Evolutionary conservation across 2,113 vertebrate species (phyloP).

Genomic region (Psittacula cyanocephala): DNA sequence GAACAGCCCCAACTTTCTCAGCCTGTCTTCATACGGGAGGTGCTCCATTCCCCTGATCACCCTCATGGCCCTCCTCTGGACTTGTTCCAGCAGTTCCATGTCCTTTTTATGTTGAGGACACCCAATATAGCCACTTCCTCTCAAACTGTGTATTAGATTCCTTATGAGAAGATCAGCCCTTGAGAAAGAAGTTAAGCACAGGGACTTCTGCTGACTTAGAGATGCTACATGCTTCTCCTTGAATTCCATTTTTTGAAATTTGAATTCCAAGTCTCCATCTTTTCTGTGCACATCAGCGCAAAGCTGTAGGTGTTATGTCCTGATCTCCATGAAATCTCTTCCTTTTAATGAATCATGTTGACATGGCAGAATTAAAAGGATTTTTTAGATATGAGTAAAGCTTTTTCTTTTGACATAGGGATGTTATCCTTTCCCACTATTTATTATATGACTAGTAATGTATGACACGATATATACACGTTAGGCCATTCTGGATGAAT

Average conservation of each 20-base stretch:
- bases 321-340: not conserved
- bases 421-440: not conserved
- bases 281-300: not conserved
- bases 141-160: not conserved
- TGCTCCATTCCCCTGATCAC: too few relatives aligned
- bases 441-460: not conserved
- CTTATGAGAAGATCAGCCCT: not conserved
- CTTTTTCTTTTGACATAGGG: not conserved
- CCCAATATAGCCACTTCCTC: not conserved
- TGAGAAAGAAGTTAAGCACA: not conserved
- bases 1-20: too few relatives aligned
- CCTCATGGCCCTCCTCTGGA: too few relatives aligned
- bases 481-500: not conserved
- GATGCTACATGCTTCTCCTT: not conserved
- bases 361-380: not conserved
- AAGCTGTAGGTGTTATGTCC: not conserved
- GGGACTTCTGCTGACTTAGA: not conserved
- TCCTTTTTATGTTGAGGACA: too few relatives aligned
- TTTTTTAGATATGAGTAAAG: not conserved
- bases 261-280: not conserved
- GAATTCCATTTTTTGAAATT: not conserved
- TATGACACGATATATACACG: accelerated
- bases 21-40: too few relatives aligned
- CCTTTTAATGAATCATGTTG: not conserved
- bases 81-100: too few relatives aligned